These are phyloP conservation scores for Gallinago nigripennis DNA, from an alignment of 2,797 vertebrate genomes.

Conservation along the genomic window DNA sequence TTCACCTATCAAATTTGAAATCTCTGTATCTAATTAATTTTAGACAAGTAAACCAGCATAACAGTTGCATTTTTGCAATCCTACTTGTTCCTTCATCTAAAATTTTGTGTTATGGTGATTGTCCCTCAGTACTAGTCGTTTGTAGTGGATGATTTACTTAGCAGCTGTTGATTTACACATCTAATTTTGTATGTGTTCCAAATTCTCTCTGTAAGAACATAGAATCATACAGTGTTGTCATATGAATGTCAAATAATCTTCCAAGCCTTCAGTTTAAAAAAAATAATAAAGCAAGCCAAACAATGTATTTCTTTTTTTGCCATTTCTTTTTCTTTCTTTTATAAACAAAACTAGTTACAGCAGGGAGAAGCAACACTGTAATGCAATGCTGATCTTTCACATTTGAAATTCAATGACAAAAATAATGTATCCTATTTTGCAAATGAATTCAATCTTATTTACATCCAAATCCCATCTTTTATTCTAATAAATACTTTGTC, in stretches of 20 bases:
- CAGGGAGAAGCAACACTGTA: background rate
- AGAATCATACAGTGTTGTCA: background rate
- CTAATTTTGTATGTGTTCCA: background rate
- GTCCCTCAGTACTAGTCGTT: background rate
- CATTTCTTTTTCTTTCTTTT: background rate
- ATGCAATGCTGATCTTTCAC: background rate
- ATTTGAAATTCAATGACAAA: background rate
- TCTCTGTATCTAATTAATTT: background rate
- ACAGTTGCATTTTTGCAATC: background rate
- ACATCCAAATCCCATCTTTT: background rate
- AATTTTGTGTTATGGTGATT: background rate
- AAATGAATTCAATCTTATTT: background rate
- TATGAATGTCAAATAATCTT: background rate
- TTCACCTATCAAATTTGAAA: background rate
- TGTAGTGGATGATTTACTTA: background rate
- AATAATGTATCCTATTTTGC: background rate
- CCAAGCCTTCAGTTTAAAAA: background rate
- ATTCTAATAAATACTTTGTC: background rate
- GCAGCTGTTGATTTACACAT: background rate
- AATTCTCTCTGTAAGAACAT: background rate
- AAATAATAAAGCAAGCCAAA: background rate
- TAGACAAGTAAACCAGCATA: background rate
- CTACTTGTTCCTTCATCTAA: background rate
- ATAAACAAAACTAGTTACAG: background rate
- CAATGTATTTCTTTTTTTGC: background rate